Evolutionary conservation across 2,888 invertebrate genomes (phyloP), one percentile per base, ranked within the genome.

Genomic region (Drosophila paracracens): DNA sequence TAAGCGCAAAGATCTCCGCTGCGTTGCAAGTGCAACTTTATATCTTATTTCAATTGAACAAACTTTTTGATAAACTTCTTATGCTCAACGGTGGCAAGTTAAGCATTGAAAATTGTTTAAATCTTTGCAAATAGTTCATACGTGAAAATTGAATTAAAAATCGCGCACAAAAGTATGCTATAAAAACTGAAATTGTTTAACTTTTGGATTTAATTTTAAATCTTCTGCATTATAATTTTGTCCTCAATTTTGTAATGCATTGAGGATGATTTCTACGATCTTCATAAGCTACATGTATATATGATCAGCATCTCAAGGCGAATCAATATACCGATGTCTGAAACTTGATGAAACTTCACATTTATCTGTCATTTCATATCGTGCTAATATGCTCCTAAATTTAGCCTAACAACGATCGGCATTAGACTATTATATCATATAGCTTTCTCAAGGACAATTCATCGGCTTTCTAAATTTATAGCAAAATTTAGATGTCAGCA

Each of bases 41-140:
- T 76, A 75, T 74, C 61, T 60, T 65, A 60, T 70, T 81, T 78
- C 74, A 74, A 66, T 77, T 77, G 67, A 70, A 29, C 56, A 76
- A 76, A 73, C 63, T 74, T 77, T 70, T 64, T 68, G 38, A 36
- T 40, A 29, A 68, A 68, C 48, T 67, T 40, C 36, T 52, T 29
- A 11, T 16, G 25, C 18, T 36, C 25, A 4, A 27, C 38, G 29
- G 31, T 35, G 29, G n/a, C n/a, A 48, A 69, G 52, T 46, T 27
- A 33, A 59, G 36, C 63, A 62, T 46, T 62, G 56, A 46, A 58
- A 58, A 21, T 63, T 33, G 40, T 18, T 29, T 4, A 27, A 64
- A 59, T 58, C 58, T 68, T 52, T 13, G 21, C 46, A 40, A 65
- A 40, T 50, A 48, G 53, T 11, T 43, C 64, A 52, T 2, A 52